Evolutionary conservation across 2,888 invertebrate genomes (phyloP).

Genomic region (Lagria hirta): DNA sequence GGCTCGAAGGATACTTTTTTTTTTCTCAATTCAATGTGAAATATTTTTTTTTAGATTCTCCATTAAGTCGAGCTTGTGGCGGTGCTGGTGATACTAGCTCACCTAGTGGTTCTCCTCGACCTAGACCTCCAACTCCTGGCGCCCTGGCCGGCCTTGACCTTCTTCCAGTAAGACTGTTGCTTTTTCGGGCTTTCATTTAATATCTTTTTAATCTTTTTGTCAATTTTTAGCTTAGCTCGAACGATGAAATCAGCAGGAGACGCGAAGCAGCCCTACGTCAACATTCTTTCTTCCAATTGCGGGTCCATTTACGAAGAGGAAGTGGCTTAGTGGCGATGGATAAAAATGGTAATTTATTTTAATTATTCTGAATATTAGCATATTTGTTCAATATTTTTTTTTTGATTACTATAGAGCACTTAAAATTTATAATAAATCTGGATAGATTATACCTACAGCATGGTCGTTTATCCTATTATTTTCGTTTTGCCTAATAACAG

Average conservation of each 20-base stretch:
- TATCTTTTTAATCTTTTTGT: neutral
- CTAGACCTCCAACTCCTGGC: conserved; percentile 51
- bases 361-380: no score
- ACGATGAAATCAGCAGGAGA: conserved; percentile 69
- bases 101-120: conserved; percentile 54
- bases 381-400: conserved; percentile 1
- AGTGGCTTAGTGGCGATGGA: conserved; percentile 91
- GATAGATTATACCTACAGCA: no score
- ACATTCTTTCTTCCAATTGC: conserved; percentile 89
- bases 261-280: conserved; percentile 77
- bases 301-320: conserved; percentile 85
- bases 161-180: conserved; percentile 49
- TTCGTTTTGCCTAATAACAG: no score
- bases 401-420: no score
- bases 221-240: conserved; percentile 56
- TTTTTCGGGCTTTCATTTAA: conserved; percentile 1
- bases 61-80: conserved; percentile 54
- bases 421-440: no score
- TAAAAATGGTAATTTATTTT: conserved; percentile 86
- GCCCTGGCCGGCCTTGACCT: conserved; percentile 54
- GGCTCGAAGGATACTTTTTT: conserved; percentile 45
- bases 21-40: conserved; percentile 1
- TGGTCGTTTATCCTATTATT: no score
- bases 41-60: conserved; percentile 58
- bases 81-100: conserved; percentile 48